Evolutionary conservation across 2,113 vertebrate species (phyloP), one percentile per base, ranked within the genome.

Genomic region (Eurypyga helias): DNA sequence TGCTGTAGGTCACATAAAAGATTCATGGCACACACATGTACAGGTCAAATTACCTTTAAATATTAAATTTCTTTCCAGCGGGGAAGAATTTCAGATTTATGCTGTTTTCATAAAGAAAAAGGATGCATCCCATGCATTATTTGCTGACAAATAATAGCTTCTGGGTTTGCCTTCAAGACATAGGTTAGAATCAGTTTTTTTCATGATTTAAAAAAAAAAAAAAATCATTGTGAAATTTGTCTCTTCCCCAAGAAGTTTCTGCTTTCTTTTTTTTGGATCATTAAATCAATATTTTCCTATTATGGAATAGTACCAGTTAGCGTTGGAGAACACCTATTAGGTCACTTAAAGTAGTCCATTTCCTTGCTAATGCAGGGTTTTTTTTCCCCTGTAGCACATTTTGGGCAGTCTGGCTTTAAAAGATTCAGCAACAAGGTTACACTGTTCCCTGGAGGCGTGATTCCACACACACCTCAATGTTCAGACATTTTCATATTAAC

Each of bases 1-100:
- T 98, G 98, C 98, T 97, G 97, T 98, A 98, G 97, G 95, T 98
- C 96, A 98, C 97, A 98, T 98, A 97, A 98, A 98, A 97, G 98
- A 98, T 98, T 98, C 97, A 98, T 98, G 93, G 57, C 95, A 97
- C 96, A 97, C 88, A 98, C 95, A 97, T 98, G 98, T 98, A 97
- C 93, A 94, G 97, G 98, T 98, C 98, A 98, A 98, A 98, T 98
- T 98, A 98, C 98, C 98, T 98, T 98, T 98, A 98, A 98, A 98
- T 98, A 98, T 98, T 98, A 98, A 98, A 98, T 98, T 97, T 98
- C 96, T 95, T 98, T 97, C 94, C 93, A 96, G 94, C 16, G 1
- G 78, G 95, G 77, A 96, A 97, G 95, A 96, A 96, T 98, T 97
- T 97, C 94, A 97, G 95, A 97, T 96, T 97, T 97, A 97, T 94